Conservation (phyloP, 2,113 vertebrate genomes). For the Anser cygnoides region DNA sequence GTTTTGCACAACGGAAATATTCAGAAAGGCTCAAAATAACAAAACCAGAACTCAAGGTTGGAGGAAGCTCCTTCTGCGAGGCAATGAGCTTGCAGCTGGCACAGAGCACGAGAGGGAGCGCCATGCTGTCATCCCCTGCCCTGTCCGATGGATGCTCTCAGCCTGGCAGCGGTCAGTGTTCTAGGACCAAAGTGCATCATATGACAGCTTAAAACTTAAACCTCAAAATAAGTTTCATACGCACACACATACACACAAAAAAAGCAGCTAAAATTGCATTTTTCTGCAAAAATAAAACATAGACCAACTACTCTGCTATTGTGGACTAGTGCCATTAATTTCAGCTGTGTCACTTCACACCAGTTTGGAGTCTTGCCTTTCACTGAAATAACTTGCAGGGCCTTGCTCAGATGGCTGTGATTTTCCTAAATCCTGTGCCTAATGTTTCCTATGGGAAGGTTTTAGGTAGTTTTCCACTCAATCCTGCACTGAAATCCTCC, state of each 20-base stretch:
- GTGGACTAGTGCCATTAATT: not conserved
- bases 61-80: not conserved
- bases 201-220: not conserved
- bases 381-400: not conserved
- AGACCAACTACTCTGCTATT: not conserved
- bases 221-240: not conserved
- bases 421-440: not conserved
- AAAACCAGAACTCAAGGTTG: not conserved
- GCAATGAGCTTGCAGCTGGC: not conserved
- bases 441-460: not conserved
- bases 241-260: not conserved
- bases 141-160: not conserved
- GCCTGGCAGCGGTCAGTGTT: not conserved
- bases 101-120: fast-evolving
- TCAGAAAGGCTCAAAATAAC: constrained; percentile 5
- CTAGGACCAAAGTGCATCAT: not conserved
- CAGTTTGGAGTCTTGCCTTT: not conserved
- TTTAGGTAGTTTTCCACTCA: not conserved
- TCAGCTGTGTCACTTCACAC: not conserved
- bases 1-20: not conserved
- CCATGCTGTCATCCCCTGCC: not conserved
- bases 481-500: not conserved
- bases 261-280: not conserved
- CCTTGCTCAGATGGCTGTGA: not conserved
- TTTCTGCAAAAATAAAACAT: not conserved